Evolutionary conservation across 2,113 vertebrate genomes (phyloP), one percentile per base, ranked within the genome.

Genomic region (Gavialis gangeticus): DNA sequence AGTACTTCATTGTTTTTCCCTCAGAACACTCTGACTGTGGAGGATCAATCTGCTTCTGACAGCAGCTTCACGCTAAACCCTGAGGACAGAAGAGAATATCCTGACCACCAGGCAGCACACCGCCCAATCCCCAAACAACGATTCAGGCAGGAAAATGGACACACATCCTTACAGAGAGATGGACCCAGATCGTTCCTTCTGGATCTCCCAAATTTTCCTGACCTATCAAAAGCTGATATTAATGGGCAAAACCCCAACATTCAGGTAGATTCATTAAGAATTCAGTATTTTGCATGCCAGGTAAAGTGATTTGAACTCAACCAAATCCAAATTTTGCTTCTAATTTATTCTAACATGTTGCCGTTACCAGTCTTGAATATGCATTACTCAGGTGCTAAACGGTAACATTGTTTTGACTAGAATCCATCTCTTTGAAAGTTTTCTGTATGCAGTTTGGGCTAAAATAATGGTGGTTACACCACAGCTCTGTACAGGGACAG

Each of bases 241-340:
- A 99, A 99, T 85, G 98, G 99, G 59, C 99, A 99, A 97, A 99
- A 99, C 96, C 99, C 99, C 93, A 99, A 99, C 93, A 99, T 99
- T 93, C 99, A 99, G 99, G 99, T 99, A 98, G 62, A 60, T 71
- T 71, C 18, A 85, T 34, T 80, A 91, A 71, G 54, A 5, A 1
- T 62, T 12, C 82, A 12, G 18, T 28, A 28, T 28, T 85, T 63
- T 8, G 5, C 30, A 13, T 37, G 19, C 62, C 85, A 69, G 63
- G 79, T 27, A 5, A 80, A 84, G 69, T 58, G 56, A 5, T 77
- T 86, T 55, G 46, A 30, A 58, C 28, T 90, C 75, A 92, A n/a
- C 69, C 54, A 46, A 64, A 30, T 19, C 0, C 71, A 14, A 90
- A 46, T 59, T 25, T 82, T 79, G n/a, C 25, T 96, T 91, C 81